phyloP scores from a whole-genome alignment of 2,113 vertebrate species.

The Sterrhoptilus dennistouni region DNA sequence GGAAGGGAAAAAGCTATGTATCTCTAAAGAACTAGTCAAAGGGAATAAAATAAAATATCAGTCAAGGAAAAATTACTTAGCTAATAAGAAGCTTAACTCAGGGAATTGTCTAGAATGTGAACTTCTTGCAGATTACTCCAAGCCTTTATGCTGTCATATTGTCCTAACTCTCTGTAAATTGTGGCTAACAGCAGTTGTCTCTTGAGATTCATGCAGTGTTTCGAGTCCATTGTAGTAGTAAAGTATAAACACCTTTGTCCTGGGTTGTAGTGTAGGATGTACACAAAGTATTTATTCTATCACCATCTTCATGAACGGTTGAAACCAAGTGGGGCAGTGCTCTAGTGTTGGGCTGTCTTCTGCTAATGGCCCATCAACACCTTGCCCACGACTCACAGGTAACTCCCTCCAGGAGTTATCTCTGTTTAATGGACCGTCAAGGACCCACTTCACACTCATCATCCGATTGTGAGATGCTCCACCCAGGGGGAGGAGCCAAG shows the following conservation, averaged over 20 bases:
- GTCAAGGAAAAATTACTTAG: not conserved
- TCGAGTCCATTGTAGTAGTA: not conserved
- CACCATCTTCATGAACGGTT: too few relatives aligned
- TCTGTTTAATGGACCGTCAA: too few relatives aligned
- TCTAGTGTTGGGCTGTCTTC: too few relatives aligned
- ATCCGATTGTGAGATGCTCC: too few relatives aligned
- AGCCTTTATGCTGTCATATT: not conserved
- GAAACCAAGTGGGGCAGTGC: too few relatives aligned
- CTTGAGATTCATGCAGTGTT: not conserved
- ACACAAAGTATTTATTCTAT: too few relatives aligned
- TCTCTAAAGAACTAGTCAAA: not conserved
- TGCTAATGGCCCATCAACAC: too few relatives aligned
- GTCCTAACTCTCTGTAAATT: not conserved
- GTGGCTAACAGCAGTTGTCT: not conserved
- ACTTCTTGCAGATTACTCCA: not conserved
- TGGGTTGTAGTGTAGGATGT: too few relatives aligned
- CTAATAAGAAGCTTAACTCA: not conserved
- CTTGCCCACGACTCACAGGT: too few relatives aligned
- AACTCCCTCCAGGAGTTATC: too few relatives aligned
- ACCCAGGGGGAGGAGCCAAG: too few relatives aligned
- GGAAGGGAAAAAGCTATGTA: not conserved
- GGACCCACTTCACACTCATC: too few relatives aligned
- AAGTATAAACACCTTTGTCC: not conserved
- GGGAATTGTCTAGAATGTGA: not conserved
- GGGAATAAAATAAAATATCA: not conserved